Evolutionary conservation across 2,113 vertebrate genomes (phyloP), one percentile per base, ranked within the genome.

Genomic region (Willisornis vidua): DNA sequence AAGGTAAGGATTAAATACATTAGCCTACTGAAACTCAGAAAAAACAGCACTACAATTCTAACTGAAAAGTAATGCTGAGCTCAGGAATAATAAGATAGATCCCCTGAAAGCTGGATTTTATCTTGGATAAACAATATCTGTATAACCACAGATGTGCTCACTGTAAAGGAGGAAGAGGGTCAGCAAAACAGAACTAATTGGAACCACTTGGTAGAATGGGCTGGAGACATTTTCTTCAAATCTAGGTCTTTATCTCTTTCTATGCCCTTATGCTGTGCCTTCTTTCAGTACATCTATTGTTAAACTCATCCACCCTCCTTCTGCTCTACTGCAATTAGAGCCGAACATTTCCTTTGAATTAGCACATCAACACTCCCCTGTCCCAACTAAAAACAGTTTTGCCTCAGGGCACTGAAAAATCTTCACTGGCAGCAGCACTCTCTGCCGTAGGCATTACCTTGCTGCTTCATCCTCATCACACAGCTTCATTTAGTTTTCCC

Each of bases 291-390:
- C 74, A 86, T 70, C 58, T 89, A 70, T 74, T 89, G 83, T 96
- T 80, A 93, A 97, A 94, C 26, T 25, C 41, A 83, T 74, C 66
- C 75, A 58, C 43, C 39, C 70, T 82, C 70, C 79, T 81, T 77
- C 62, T 2, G 10, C 63, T 88, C 82, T 3, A 7, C 37, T 35
- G 90, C 72, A 96, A 94, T 96, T 87, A 95, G 78, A 96, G 80
- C 45, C 1, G 1, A 89, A 67, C 62, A 54, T 66, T 96, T 96
- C 65, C 87, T 96, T 96, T 95, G 92, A 95, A 96, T 94, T 92
- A 94, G 84, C 66, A 80, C 55, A 89, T 94, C 90, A 94, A 79
- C 68, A 55, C 43, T 94, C 62, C 85, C 52, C 59, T 73, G 80
- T 75, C 89, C 93, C 79, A 91, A 24, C 75, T 73, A 89, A 86